A percentile compares a stretch with the other conserved stretches of the same genome.
These are phyloP conservation scores for Eremobia ochroleuca DNA, from an alignment of 2,888 invertebrate species.

Conservation along the genomic window DNA sequence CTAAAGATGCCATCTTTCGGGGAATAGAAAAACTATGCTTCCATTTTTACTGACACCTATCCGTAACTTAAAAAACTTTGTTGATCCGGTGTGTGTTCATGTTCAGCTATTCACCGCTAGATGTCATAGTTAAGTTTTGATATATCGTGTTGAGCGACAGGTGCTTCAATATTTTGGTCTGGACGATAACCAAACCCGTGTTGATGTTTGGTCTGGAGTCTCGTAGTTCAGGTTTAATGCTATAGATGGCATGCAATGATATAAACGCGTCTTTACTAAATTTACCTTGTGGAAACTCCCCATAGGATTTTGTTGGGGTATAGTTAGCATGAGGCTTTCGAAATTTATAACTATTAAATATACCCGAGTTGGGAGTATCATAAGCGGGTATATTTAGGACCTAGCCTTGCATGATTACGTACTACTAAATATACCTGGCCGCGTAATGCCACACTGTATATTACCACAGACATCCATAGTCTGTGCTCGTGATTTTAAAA, in stretches of 20 bases:
- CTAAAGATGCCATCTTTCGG: constrained; percentile 26
- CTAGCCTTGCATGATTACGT: too few species aligned
- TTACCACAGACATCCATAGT: too few species aligned
- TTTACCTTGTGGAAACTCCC: too few species aligned
- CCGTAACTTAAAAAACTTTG: neutral
- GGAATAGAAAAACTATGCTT: constrained; percentile 15
- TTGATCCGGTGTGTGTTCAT: neutral
- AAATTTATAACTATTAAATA: too few species aligned
- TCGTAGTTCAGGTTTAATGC: constrained; percentile 13
- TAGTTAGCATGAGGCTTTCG: too few species aligned
- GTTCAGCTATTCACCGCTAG: constrained; percentile 28
- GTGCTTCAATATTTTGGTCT: neutral
- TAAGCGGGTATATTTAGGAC: too few species aligned
- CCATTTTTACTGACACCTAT: constrained; percentile 27
- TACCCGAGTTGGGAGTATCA: too few species aligned
- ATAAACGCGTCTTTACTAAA: too few species aligned
- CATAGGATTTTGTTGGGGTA: too few species aligned
- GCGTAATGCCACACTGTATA: too few species aligned
- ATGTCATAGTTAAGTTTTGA: constrained; percentile 29
- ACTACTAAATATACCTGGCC: too few species aligned
- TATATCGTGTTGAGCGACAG: neutral
- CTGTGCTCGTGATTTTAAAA: too few species aligned
- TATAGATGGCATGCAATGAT: constrained; percentile 22
- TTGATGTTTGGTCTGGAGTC: neutral
- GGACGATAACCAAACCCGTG: neutral